Percentiles rank a stretch among this genome's conserved stretches.
These are phyloP conservation scores for Melanerpes formicivorus DNA, from an alignment of 2,113 vertebrate genomes.

Conservation along the genomic window DNA sequence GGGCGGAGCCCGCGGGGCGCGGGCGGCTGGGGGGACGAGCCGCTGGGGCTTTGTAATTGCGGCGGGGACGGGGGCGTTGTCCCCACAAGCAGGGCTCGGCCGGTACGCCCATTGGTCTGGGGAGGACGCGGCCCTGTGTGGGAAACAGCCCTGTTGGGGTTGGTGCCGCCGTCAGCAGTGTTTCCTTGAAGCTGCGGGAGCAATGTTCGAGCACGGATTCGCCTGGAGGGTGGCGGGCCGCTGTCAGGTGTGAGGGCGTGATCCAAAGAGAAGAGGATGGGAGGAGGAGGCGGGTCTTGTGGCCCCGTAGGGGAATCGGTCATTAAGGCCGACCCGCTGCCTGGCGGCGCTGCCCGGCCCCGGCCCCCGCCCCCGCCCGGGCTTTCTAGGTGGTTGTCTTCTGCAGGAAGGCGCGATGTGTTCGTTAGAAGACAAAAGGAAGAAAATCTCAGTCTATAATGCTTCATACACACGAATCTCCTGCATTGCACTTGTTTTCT, in stretches of 20 bases:
- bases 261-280: background rate
- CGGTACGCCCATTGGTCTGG: background rate
- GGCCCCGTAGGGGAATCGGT: background rate
- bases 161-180: background rate
- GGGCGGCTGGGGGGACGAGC: background rate
- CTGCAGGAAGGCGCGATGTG: background rate
- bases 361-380: fast-evolving
- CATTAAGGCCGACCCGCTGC: background rate
- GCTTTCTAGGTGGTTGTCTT: fast-evolving
- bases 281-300: background rate
- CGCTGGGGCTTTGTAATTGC: background rate
- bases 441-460: background rate
- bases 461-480: fast-evolving
- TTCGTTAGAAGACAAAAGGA: background rate
- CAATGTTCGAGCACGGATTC: background rate
- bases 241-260: background rate
- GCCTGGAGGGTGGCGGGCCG: too few species aligned
- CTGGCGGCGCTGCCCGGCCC: background rate
- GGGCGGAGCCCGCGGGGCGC: background rate
- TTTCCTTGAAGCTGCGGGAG: background rate
- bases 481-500: background rate
- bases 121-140: background rate
- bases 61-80: background rate
- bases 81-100: background rate
- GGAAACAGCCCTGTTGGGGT: background rate